Evolutionary conservation across 2,797 vertebrate genomes (phyloP).

Genomic region (Syncerus caffer): DNA sequence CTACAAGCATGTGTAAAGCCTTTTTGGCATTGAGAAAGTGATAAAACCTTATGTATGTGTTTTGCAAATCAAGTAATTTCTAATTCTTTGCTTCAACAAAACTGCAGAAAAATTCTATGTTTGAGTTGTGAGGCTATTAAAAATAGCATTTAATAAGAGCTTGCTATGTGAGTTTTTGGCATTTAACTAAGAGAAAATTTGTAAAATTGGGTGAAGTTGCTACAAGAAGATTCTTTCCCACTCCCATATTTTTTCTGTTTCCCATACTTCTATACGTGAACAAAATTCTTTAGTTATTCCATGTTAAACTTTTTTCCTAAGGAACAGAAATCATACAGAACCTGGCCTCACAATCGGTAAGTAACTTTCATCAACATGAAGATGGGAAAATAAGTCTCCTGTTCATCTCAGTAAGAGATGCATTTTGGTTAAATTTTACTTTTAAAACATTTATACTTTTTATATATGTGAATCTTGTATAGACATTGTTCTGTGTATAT

Average conservation of each 20-base stretch:
- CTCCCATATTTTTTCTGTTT: not conserved
- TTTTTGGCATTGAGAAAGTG: not conserved
- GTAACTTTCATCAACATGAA: not conserved
- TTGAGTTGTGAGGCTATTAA: not conserved
- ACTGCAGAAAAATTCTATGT: not conserved
- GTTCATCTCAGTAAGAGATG: not conserved
- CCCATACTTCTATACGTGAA: not conserved
- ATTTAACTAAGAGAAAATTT: not conserved
- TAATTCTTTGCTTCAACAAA: slow-evolving; percentile 28
- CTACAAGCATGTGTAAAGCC: not conserved
- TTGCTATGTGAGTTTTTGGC: not conserved
- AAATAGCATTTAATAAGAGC: slow-evolving; percentile 1
- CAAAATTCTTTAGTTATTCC: not conserved
- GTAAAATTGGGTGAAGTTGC: not conserved
- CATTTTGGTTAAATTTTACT: slow-evolving; percentile 17
- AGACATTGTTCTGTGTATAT: not conserved
- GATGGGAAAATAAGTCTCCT: not conserved
- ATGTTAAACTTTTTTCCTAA: not conserved
- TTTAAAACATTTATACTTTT: not conserved
- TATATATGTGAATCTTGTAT: not conserved
- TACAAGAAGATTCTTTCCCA: not conserved
- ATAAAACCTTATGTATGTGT: not conserved
- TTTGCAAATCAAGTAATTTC: not conserved
- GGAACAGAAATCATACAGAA: not conserved
- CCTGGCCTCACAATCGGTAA: not conserved